A percentile compares a stretch with the other conserved stretches of the same genome.
Conservation (phyloP, 1,140 invertebrate genomes). For the Stratiolaelaps scimitus region DNA sequence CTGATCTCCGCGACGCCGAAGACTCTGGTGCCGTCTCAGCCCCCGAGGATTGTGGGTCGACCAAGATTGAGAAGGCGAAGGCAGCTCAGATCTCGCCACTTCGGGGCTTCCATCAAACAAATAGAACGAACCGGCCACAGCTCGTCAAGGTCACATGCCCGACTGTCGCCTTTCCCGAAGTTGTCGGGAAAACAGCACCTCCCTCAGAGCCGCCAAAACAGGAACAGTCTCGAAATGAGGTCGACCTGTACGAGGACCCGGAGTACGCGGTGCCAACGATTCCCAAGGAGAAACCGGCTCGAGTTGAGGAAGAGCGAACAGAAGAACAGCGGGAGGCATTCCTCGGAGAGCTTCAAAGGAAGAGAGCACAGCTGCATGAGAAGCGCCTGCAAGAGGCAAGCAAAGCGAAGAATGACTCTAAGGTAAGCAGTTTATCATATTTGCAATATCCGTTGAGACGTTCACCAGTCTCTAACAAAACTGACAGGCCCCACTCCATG, state of each 20-base stretch:
- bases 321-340: slow-evolving; percentile 8
- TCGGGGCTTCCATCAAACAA: slow-evolving; percentile 33
- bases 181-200: neutral
- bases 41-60: slow-evolving; percentile 33
- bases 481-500: too few species aligned
- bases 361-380: slow-evolving; percentile 16
- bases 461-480: too few species aligned
- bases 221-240: neutral
- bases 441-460: too few species aligned
- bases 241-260: slow-evolving; percentile 8
- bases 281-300: neutral
- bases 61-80: slow-evolving; percentile 37
- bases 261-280: neutral
- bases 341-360: slow-evolving; percentile 25
- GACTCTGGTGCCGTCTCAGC: slow-evolving; percentile 36
- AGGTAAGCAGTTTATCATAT: neutral
- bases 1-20: slow-evolving; percentile 63
- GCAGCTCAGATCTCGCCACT: slow-evolving; percentile 35
- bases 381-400: neutral
- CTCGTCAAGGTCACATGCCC: slow-evolving; percentile 13
- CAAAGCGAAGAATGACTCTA: neutral
- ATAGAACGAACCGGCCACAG: slow-evolving; percentile 15
- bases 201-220: neutral
- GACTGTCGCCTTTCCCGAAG: slow-evolving; percentile 4
- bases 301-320: neutral